phyloP scores from a whole-genome alignment of 2,888 invertebrate genomes.

The Pristionchus japonicus region DNA sequence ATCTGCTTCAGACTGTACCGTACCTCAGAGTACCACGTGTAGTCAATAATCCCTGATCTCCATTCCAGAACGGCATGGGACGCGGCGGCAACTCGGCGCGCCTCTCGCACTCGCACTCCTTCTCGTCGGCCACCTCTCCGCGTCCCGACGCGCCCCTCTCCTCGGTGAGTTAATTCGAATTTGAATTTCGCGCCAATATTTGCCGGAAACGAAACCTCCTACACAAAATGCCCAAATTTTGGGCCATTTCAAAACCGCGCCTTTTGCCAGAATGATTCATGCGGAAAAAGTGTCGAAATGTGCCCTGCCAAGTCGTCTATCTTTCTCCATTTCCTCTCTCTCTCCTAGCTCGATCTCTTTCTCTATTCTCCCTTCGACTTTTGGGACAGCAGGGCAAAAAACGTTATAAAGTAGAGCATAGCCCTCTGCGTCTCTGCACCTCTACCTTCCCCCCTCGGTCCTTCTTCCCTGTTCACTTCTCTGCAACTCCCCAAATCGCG shows the following conservation, averaged over 20 bases:
- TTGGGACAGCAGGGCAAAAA: neutral
- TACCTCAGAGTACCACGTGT: no score
- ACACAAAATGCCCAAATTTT: neutral
- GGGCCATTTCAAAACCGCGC: neutral
- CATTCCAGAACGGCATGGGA: slow-evolving; percentile 12
- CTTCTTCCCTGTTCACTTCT: neutral
- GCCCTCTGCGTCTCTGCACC: neutral
- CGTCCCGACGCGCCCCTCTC: slow-evolving; percentile 19
- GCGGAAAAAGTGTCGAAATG: neutral
- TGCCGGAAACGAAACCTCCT: neutral
- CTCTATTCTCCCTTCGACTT: neutral
- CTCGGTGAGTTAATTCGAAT: slow-evolving; percentile 4
- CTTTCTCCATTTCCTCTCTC: neutral
- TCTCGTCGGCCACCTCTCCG: slow-evolving; percentile 28
- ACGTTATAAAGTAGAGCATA: neutral
- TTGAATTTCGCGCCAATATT: neutral
- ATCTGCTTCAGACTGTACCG: no score
- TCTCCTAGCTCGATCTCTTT: neutral
- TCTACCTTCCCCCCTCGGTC: neutral
- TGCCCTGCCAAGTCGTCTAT: neutral
- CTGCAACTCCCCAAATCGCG: neutral
- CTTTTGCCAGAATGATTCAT: neutral
- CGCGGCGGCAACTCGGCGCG: neutral
- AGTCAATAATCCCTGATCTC: neutral
- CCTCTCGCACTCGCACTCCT: slow-evolving; percentile 34